Conservation (phyloP, 2,888 invertebrate species). For the Phorcus lineatus region DNA sequence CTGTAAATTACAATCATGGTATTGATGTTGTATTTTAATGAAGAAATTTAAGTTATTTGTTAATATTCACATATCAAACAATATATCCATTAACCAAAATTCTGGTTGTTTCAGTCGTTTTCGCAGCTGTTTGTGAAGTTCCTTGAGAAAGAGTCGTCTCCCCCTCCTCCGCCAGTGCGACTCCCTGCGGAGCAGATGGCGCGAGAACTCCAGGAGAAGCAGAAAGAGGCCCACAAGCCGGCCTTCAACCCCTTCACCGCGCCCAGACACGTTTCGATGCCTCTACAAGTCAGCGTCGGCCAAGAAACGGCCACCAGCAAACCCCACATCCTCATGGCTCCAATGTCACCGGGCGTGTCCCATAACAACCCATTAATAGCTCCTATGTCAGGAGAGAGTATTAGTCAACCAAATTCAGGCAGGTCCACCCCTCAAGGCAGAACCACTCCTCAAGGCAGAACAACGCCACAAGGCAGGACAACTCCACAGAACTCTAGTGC, state of each 20-base stretch:
- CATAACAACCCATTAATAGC: conserved; percentile 45
- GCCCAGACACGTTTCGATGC: conserved; percentile 67
- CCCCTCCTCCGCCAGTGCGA: conserved; percentile 74
- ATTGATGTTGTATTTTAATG: too few species aligned
- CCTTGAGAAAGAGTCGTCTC: conserved; percentile 88
- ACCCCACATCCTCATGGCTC: conserved; percentile 59
- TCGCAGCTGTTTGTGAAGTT: conserved; percentile 87
- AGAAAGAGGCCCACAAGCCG: conserved; percentile 51
- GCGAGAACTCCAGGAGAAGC: conserved; percentile 58
- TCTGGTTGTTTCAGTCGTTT: conserved; percentile 77
- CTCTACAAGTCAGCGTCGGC: conserved; percentile 34
- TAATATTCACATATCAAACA: not conserved
- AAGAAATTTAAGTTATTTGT: too few species aligned
- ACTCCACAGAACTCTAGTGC: conserved; percentile 53
- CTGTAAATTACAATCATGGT: too few species aligned
- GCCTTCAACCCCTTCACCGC: conserved; percentile 73
- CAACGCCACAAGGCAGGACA: not conserved
- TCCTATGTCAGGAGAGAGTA: conserved; percentile 40
- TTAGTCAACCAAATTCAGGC: conserved; percentile 51
- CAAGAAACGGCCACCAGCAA: conserved; percentile 30
- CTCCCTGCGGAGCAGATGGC: conserved; percentile 75
- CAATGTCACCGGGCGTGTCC: conserved; percentile 50
- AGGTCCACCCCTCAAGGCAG: conserved; percentile 45
- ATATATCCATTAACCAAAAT: not conserved
- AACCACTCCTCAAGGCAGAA: too few species aligned